phyloP scores from a whole-genome alignment of 2,888 invertebrate genomes.

The Gymnosoma rotundatum region DNA sequence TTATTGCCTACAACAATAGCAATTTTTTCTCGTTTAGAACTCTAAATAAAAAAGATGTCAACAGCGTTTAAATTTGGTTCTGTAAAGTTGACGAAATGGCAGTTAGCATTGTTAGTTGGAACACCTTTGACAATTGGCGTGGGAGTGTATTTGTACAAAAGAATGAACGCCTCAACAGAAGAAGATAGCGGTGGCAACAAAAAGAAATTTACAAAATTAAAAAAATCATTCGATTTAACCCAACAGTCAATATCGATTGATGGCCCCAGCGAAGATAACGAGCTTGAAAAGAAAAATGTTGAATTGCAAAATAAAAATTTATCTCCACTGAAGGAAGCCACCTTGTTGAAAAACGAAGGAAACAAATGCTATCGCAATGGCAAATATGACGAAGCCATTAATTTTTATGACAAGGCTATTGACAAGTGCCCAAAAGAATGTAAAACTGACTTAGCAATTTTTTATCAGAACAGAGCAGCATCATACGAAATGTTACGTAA shows the following conservation, averaged over 20 bases:
- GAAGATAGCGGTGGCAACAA: background rate
- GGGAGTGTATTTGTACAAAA: conserved; percentile 85
- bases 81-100: conserved; percentile 87
- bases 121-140: conserved; percentile 92
- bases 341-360: conserved; percentile 92
- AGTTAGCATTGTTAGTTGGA: conserved; percentile 91
- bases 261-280: conserved; percentile 80
- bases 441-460: conserved; percentile 90
- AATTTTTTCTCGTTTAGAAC: background rate
- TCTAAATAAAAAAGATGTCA: conserved; percentile 68
- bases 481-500: conserved; percentile 95
- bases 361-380: conserved; percentile 93
- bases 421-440: conserved; percentile 91
- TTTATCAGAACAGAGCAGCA: conserved; percentile 97
- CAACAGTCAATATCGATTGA: conserved; percentile 85
- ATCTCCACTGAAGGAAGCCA: conserved; percentile 88
- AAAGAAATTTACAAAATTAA: conserved; percentile 24
- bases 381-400: conserved; percentile 95
- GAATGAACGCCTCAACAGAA: conserved; percentile 1
- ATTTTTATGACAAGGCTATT: conserved; percentile 95
- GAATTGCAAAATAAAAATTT: conserved; percentile 77
- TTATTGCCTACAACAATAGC: too few relatives aligned
- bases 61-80: conserved; percentile 75
- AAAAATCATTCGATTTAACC: conserved; percentile 81
- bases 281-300: conserved; percentile 82